A percentile compares a stretch with the other conserved stretches of the same genome.
phyloP scores from a whole-genome alignment of 1,140 invertebrate genomes.

The Drosophila bipectinata region DNA sequence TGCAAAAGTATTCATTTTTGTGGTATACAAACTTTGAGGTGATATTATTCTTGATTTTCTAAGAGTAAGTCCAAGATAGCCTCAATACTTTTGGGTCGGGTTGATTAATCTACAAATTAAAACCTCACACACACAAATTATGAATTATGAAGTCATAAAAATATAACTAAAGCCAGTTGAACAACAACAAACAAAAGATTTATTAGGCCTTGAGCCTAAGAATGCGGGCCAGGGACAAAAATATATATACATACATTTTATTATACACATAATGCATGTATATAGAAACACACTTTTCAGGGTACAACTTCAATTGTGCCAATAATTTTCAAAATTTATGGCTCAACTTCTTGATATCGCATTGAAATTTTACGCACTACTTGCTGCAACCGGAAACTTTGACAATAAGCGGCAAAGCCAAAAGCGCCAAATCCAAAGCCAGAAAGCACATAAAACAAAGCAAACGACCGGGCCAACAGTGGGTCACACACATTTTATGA shows the following conservation, averaged over 20 bases:
- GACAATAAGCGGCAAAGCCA: constrained; percentile 56
- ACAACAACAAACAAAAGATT: constrained; percentile 25
- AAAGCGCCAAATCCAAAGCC: constrained; percentile 32
- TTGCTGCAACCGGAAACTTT: constrained; percentile 68
- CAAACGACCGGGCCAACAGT: constrained; percentile 50
- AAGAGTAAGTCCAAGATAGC: not conserved
- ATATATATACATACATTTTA: not conserved
- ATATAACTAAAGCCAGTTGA: constrained; percentile 21
- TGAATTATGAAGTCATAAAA: constrained; percentile 62
- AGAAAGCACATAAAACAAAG: constrained; percentile 69
- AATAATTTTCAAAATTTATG: constrained; percentile 78
- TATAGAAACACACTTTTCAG: constrained; percentile 24
- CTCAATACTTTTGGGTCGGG: not conserved
- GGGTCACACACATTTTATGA: constrained; percentile 76
- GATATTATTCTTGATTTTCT: no score
- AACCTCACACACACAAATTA: not conserved
- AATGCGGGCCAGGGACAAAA: constrained; percentile 59
- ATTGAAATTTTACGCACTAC: constrained; percentile 81
- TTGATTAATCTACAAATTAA: constrained; percentile 12
- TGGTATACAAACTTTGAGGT: no score
- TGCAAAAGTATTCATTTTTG: not conserved
- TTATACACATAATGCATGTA: not conserved
- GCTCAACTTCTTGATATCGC: constrained; percentile 75
- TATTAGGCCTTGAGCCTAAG: constrained; percentile 53
- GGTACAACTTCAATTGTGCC: constrained; percentile 70